phyloP scores from a whole-genome alignment of 2,113 vertebrate genomes.

The Bufo bufo region DNA sequence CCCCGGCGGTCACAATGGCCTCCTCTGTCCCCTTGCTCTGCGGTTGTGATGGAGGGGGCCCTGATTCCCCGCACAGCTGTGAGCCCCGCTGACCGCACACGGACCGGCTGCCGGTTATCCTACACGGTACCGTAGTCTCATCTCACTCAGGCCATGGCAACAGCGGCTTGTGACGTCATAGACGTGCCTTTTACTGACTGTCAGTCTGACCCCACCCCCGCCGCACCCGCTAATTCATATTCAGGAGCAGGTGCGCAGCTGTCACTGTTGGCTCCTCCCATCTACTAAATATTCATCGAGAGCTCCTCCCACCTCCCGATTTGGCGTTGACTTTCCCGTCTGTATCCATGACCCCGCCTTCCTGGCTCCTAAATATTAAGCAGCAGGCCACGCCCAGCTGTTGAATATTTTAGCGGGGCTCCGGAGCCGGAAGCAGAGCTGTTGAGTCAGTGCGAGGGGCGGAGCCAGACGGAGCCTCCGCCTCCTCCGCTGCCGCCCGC shows the following conservation, averaged over 20 bases:
- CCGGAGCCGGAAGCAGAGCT: conserved; percentile 67
- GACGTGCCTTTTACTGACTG: neutral
- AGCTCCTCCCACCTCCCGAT: neutral
- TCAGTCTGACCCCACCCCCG: neutral
- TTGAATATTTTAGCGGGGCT: conserved; percentile 39
- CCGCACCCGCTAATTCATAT: neutral
- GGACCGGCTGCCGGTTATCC: neutral
- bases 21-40: neutral
- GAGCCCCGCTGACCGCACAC: neutral
- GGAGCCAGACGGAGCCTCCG: neutral
- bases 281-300: neutral
- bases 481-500: conserved; percentile 44
- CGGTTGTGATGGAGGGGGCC: no score
- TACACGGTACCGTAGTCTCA: neutral
- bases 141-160: conserved; percentile 15
- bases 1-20: neutral
- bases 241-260: neutral
- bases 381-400: conserved; percentile 31
- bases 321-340: neutral
- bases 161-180: conserved; percentile 23
- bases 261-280: neutral
- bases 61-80: no score
- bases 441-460: conserved; percentile 69
- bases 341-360: no score
- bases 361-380: neutral